Evolutionary conservation across 2,888 invertebrate species (phyloP).

Genomic region (Phengaris arion): DNA sequence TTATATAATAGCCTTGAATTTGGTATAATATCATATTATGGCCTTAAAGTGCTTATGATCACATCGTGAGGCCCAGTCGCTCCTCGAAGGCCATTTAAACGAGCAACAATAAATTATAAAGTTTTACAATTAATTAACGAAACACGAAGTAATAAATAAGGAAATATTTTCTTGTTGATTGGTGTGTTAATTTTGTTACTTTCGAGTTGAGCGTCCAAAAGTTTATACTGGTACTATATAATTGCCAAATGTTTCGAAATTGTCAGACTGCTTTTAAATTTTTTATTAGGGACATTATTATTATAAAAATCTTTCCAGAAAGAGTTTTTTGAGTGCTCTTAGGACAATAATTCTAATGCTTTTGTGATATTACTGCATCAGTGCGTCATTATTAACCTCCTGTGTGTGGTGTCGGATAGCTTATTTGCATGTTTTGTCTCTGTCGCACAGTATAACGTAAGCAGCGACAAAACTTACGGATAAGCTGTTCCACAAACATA

Average conservation of each 20-base stretch:
- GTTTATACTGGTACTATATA: background rate
- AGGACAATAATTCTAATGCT: too few relatives aligned
- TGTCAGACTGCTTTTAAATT: background rate
- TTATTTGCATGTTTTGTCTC: too few relatives aligned
- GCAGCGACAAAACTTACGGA: too few relatives aligned
- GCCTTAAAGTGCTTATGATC: background rate
- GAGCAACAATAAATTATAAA: constrained; percentile 23
- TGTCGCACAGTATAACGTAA: too few relatives aligned
- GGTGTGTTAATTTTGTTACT: constrained; percentile 11
- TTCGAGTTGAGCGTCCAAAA: constrained; percentile 1
- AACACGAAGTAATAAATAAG: constrained; percentile 26
- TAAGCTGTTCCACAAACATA: too few relatives aligned
- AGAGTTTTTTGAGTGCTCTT: too few relatives aligned
- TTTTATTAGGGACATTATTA: background rate
- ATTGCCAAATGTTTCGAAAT: background rate
- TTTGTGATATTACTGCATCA: too few relatives aligned
- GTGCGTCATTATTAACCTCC: too few relatives aligned
- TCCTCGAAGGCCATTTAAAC: background rate
- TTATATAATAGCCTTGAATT: background rate
- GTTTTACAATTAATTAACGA: constrained; percentile 26
- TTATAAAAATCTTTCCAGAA: too few relatives aligned
- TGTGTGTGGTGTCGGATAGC: too few relatives aligned
- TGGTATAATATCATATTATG: background rate
- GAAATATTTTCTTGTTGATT: constrained; percentile 22
- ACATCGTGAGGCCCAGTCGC: background rate